Percentiles rank a stretch among this genome's conserved stretches.
Evolutionary conservation across 2,888 invertebrate species (phyloP).

Genomic region (Suillia variegata): DNA sequence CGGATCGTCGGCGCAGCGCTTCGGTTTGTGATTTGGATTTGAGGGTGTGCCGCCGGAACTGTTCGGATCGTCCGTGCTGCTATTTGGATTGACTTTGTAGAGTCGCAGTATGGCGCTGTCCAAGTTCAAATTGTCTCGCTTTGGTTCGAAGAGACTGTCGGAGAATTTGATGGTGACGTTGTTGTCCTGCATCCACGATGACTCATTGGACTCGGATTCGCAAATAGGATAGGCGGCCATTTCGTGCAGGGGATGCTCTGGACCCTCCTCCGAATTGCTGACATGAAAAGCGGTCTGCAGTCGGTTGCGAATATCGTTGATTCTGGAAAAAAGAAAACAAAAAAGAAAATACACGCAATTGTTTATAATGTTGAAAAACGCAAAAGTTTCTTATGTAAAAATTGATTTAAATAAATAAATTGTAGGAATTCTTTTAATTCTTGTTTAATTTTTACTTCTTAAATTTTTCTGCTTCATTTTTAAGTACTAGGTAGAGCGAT

Average conservation of each 20-base stretch:
- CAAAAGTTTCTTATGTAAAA: too few relatives aligned
- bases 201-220: slow-evolving; percentile 50
- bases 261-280: slow-evolving; percentile 37
- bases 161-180: slow-evolving; percentile 57
- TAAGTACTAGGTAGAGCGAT: too few relatives aligned
- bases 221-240: slow-evolving; percentile 59
- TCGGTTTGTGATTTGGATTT: slow-evolving; percentile 23
- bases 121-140: slow-evolving; percentile 44
- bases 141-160: slow-evolving; percentile 51
- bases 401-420: too few relatives aligned
- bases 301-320: slow-evolving; percentile 50
- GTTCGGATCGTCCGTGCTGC: slow-evolving; percentile 20
- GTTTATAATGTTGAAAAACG: too few relatives aligned
- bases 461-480: too few relatives aligned
- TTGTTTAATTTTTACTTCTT: too few relatives aligned
- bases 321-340: slow-evolving; percentile 45
- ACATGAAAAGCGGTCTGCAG: slow-evolving; percentile 48
- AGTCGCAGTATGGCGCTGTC: slow-evolving; percentile 56
- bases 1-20: slow-evolving; percentile 37
- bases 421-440: too few relatives aligned
- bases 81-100: slow-evolving; percentile 53
- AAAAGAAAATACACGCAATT: too few relatives aligned
- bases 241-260: slow-evolving; percentile 48
- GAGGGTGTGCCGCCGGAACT: slow-evolving; percentile 6
- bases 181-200: slow-evolving; percentile 52